Evolutionary conservation across 1,140 invertebrate genomes (phyloP).

Genomic region (Aphidius ervi): DNA sequence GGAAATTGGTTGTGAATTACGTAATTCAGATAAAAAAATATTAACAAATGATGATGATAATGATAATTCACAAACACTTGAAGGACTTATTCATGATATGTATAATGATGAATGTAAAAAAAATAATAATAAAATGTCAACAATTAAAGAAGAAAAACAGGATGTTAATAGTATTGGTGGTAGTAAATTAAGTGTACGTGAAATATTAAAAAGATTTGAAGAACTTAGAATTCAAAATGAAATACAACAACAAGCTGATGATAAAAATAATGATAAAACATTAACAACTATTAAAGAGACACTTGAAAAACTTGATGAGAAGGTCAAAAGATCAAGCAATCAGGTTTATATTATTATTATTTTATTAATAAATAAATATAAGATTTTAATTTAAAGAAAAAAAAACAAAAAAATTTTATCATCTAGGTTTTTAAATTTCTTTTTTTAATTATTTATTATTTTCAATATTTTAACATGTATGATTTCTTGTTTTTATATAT

Average conservation of each 20-base stretch:
- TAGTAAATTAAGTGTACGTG: conserved; percentile 73
- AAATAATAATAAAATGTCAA: conserved; percentile 60
- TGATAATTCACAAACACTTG: conserved; percentile 23
- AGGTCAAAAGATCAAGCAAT: conserved; percentile 44
- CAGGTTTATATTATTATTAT: conserved; percentile 36
- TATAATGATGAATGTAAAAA: conserved; percentile 43
- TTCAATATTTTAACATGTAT: too few relatives aligned
- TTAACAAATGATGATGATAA: neutral
- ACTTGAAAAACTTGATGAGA: conserved; percentile 51
- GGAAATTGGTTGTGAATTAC: conserved; percentile 43
- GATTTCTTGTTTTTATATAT: neutral
- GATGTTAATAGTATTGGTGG: conserved; percentile 46
- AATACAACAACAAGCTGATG: conserved; percentile 32
- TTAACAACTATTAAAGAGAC: conserved; percentile 51
- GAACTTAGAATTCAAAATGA: conserved; percentile 57
- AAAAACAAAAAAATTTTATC: too few relatives aligned
- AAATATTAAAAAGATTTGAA: conserved; percentile 74
- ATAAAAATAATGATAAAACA: conserved; percentile 48
- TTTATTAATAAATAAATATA: neutral
- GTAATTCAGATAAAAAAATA: conserved; percentile 24
- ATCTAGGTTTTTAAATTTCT: neutral
- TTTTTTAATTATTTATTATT: too few relatives aligned
- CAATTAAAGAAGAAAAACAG: conserved; percentile 70
- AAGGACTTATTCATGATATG: conserved; percentile 44
- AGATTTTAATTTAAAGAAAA: too few relatives aligned